These are phyloP conservation scores for Thysanoteuthis rhombus DNA, from an alignment of 2,888 invertebrate species.

Conservation along the genomic window DNA sequence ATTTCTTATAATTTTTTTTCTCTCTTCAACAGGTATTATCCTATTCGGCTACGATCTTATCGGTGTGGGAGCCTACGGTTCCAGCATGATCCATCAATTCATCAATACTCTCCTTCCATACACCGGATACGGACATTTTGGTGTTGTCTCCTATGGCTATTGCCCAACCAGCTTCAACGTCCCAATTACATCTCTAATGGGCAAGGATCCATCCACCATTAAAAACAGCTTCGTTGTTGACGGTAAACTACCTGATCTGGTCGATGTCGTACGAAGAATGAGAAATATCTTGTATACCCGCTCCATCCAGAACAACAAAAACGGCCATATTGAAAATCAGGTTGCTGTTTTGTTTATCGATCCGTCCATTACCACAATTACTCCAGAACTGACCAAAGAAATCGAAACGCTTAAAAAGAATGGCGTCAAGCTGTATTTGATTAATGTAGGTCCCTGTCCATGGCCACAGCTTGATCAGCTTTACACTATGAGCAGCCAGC, in stretches of 20 bases:
- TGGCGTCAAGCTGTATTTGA: background rate
- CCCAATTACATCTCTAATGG: constrained; percentile 18
- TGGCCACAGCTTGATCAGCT: background rate
- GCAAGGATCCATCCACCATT: background rate
- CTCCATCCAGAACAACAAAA: background rate
- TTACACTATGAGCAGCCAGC: background rate
- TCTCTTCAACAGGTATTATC: background rate
- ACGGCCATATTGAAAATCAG: background rate
- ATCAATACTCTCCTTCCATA: constrained; percentile 22
- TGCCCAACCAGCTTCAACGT: constrained; percentile 18
- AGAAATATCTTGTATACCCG: background rate
- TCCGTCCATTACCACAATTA: background rate
- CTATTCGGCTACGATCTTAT: constrained; percentile 19
- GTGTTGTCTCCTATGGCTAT: constrained; percentile 12
- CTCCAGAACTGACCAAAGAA: background rate
- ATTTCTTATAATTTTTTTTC: too few species aligned
- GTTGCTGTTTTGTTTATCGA: background rate
- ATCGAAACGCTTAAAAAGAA: background rate
- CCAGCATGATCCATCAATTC: constrained; percentile 1
- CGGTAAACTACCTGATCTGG: background rate
- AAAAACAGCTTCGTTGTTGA: background rate
- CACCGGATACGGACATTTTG: background rate
- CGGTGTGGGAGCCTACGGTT: constrained; percentile 12
- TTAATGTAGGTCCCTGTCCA: background rate
- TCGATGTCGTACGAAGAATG: background rate